phyloP scores from a whole-genome alignment of 2,888 invertebrate genomes.

The Aplocera efformata region DNA sequence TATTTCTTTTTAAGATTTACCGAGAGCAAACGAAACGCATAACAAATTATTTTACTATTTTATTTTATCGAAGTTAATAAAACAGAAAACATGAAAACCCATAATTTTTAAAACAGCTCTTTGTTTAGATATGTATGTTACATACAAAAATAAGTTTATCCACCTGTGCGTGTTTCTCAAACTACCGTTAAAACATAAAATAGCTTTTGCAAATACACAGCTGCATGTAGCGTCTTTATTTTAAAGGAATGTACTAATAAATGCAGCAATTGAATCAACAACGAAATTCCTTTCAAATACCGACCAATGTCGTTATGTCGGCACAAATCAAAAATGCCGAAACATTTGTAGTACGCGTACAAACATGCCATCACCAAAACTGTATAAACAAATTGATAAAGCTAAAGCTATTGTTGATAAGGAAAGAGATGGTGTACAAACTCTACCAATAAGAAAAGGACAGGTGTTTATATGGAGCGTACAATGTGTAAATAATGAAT shows the following conservation, averaged over 20 bases:
- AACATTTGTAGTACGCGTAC: constrained; percentile 45
- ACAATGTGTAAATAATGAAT: constrained; percentile 24
- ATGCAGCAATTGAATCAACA: constrained; percentile 55
- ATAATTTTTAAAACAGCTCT: too few relatives aligned
- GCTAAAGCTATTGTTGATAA: constrained; percentile 53
- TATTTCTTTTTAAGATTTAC: constrained; percentile 34
- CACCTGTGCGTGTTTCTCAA: neutral
- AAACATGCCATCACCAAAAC: constrained; percentile 61
- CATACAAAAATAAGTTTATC: too few relatives aligned
- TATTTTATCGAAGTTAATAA: too few relatives aligned
- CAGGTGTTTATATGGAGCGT: constrained; percentile 24
- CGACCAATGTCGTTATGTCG: constrained; percentile 48
- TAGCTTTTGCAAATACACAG: constrained; percentile 20
- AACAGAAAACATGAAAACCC: too few relatives aligned
- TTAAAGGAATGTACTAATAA: constrained; percentile 35
- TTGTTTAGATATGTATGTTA: too few relatives aligned
- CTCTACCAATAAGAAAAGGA: constrained; percentile 43
- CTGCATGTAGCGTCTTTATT: constrained; percentile 29
- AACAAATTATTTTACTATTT: too few relatives aligned
- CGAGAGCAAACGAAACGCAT: too few relatives aligned
- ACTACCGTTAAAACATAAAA: neutral
- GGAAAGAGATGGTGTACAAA: constrained; percentile 47
- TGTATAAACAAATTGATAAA: constrained; percentile 45
- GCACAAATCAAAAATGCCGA: constrained; percentile 57
- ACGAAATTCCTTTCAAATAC: constrained; percentile 41